Percentiles rank a stretch among this genome's conserved stretches.
phyloP scores from a whole-genome alignment of 2,888 invertebrate genomes.

The Eilema depressum region DNA sequence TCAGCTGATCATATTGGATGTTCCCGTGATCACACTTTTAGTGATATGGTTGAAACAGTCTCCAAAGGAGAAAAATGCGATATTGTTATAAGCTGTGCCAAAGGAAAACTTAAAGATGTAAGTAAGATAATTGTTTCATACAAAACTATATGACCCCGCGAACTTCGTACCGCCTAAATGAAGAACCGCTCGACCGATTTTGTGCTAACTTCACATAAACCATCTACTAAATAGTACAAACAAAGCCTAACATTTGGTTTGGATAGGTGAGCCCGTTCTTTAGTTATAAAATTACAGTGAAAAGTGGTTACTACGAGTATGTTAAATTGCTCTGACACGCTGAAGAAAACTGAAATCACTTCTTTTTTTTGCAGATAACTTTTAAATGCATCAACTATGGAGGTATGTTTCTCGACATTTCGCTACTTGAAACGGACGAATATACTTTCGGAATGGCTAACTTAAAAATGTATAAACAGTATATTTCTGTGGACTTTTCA shows the following conservation, averaged over 20 bases:
- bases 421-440: slow-evolving; percentile 54
- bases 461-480: slow-evolving; percentile 50
- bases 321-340: too few relatives aligned
- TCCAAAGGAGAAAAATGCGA: slow-evolving; percentile 66
- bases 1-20: slow-evolving; percentile 69
- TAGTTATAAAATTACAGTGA: too few relatives aligned
- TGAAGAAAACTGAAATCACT: neutral
- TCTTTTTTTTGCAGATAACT: slow-evolving; percentile 44
- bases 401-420: slow-evolving; percentile 58
- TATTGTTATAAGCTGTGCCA: slow-evolving; percentile 60
- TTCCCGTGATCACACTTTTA: slow-evolving; percentile 66
- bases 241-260: too few relatives aligned
- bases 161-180: too few relatives aligned
- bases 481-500: slow-evolving; percentile 56
- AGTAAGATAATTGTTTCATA: too few relatives aligned
- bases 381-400: slow-evolving; percentile 45
- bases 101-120: slow-evolving; percentile 65
- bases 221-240: too few relatives aligned
- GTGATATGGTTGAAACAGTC: slow-evolving; percentile 58
- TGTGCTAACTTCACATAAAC: too few relatives aligned
- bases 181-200: too few relatives aligned
- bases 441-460: slow-evolving; percentile 56
- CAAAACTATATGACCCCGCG: too few relatives aligned
- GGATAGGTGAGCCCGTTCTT: too few relatives aligned
- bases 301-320: too few relatives aligned